Base-by-base conservation (phyloP, 1,140 invertebrate species). In the Forficula auricularia region DNA sequence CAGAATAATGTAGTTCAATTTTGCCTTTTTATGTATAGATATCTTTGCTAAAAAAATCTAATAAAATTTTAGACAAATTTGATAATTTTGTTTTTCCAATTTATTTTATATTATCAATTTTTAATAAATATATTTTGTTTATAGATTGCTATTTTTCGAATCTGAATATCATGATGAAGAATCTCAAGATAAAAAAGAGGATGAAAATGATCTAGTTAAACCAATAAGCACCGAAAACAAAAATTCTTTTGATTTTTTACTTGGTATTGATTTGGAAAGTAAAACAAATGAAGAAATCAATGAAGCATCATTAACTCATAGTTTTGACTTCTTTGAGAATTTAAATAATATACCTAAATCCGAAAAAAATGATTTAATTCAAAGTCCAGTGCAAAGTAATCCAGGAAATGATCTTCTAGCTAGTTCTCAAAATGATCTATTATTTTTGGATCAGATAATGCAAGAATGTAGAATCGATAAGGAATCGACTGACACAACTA, bases 121-220 rank as follows among this genome's bases (percentile, higher is more conserved):
- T 3, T 47, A 14, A 19, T 33, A 15, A 43, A 40, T 27, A 48
- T 40, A 27, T 38, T 51, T 33, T 16, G 34, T 30, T 49, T 51
- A 38, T 36, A 64, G 62, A 46, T 52, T 67, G 4, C 55, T 68
- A 13, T 70, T 70, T 48, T 68, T 71, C 45, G 67, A 70, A 16
- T 49, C 60, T 16, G 69, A 71, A 13, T 69, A 67, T 51, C 59
- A 66, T 42, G 68, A 71, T 44, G 59, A 56, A 4, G 50, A 45
- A 27, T 48, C 41, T 20, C 49, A 54, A 42, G 46, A 51, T 27
- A 46, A 35, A 12, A 36, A 30, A 33, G 14, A 32, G 27, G 38
- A 14, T 39, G 45, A 43, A n/a, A 51, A 50, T 18, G 36, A 51
- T 19, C 45, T 54, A 30, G 43, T 53, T 18, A 57, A 58, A 18